These are phyloP conservation scores for Platygyra sinensis DNA, from an alignment of 64 coral and sea anemone species.

Conservation along the genomic window DNA sequence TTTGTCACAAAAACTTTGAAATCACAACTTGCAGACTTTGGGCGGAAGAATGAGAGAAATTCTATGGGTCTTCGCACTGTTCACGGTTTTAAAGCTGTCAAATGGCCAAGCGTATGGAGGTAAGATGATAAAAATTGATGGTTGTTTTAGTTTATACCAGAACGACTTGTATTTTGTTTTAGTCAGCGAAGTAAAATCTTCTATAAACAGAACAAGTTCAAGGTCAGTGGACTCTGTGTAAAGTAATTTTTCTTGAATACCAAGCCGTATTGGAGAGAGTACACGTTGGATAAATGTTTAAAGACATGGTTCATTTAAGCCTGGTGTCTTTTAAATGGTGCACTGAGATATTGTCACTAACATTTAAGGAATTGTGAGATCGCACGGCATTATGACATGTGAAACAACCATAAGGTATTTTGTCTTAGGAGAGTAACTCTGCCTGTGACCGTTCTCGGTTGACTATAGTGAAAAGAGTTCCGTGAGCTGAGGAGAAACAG, in stretches of 20 bases:
- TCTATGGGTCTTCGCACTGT: background rate
- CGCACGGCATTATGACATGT: no score
- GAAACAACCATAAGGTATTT: no score
- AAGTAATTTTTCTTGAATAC: no score
- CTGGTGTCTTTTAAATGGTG: no score
- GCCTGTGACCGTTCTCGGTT: no score
- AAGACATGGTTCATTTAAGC: no score
- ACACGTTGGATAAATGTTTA: background rate
- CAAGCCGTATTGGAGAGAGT: background rate
- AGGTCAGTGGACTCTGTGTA: background rate
- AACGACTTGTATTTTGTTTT: background rate
- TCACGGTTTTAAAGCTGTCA: background rate
- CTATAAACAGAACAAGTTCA: background rate
- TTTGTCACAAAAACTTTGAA: background rate
- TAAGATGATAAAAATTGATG: background rate
- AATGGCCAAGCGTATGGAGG: slow-evolving; percentile 12
- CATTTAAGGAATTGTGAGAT: no score
- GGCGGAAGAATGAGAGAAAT: background rate
- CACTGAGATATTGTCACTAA: no score
- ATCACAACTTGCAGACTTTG: background rate
- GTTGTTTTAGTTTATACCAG: background rate
- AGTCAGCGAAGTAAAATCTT: background rate
- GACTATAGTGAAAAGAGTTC: no score
- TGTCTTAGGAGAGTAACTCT: no score
- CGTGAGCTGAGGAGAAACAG: no score